Evolutionary conservation across 2,888 invertebrate genomes (phyloP).

Genomic region (Synergus umbraculus): DNA sequence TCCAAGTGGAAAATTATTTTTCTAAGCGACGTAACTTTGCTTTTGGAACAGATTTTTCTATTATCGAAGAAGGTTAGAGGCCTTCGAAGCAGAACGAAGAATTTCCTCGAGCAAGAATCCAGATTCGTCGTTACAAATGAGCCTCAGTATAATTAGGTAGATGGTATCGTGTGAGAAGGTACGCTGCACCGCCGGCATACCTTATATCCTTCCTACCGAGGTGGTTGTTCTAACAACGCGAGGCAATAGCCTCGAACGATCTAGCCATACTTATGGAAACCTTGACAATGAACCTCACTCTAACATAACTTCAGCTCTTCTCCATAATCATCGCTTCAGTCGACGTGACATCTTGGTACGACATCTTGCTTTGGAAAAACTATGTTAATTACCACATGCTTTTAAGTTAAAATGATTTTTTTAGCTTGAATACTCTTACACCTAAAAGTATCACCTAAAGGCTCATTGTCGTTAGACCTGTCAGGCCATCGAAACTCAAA

Average conservation of each 20-base stretch:
- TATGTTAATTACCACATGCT: too few species aligned
- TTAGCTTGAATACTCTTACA: too few species aligned
- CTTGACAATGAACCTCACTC: slow-evolving; percentile 65
- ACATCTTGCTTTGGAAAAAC: too few species aligned
- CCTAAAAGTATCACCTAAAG: too few species aligned
- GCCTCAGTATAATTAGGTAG: slow-evolving; percentile 72
- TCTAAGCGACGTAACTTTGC: background rate
- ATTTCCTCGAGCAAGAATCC: slow-evolving; percentile 70
- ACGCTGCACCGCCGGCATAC: slow-evolving; percentile 60
- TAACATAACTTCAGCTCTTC: background rate
- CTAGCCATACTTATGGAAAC: slow-evolving; percentile 59
- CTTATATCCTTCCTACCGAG: slow-evolving; percentile 58
- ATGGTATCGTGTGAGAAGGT: slow-evolving; percentile 73
- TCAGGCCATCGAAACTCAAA: background rate
- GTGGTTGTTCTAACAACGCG: slow-evolving; percentile 67
- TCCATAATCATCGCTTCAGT: background rate
- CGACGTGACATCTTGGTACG: background rate
- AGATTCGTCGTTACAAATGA: slow-evolving; percentile 73
- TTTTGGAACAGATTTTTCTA: slow-evolving; percentile 15
- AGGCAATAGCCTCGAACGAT: slow-evolving; percentile 58
- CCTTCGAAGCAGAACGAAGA: slow-evolving; percentile 65
- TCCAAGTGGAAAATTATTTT: background rate
- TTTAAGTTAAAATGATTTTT: too few species aligned
- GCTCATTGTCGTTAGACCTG: background rate
- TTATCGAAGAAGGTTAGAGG: slow-evolving; percentile 34